Evolutionary conservation across 1,140 invertebrate genomes (phyloP).

Genomic region (Atta texana): DNA sequence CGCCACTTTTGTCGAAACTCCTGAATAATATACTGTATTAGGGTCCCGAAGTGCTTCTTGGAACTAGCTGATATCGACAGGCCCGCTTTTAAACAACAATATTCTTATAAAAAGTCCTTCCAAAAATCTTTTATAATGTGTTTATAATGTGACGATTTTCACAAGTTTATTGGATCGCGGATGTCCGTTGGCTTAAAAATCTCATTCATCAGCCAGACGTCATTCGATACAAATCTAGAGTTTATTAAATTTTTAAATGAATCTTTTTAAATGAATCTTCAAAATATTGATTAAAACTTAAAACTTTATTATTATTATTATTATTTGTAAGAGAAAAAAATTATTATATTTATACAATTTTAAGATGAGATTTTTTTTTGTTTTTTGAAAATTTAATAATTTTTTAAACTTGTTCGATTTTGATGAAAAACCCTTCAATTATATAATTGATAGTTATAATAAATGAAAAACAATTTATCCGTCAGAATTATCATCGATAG

Average conservation of each 20-base stretch:
- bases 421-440: no score
- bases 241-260: no score
- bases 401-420: no score
- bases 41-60: constrained; percentile 29
- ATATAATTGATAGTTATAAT: no score
- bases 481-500: background rate
- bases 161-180: background rate
- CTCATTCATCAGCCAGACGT: background rate
- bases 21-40: constrained; percentile 61
- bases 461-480: no score
- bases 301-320: no score
- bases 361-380: no score
- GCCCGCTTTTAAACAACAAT: constrained; percentile 53
- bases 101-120: constrained; percentile 34
- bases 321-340: no score
- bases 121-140: constrained; percentile 17
- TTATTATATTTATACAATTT: no score
- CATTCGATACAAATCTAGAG: background rate
- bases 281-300: no score
- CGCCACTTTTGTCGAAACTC: constrained; percentile 41
- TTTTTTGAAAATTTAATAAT: no score
- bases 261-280: background rate
- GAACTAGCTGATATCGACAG: constrained; percentile 24
- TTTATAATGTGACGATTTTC: constrained; percentile 39
- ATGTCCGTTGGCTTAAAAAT: constrained; percentile 21